Base-by-base conservation (phyloP, 2,888 invertebrate genomes). In the Cryptocheilus praepositus region DNA sequence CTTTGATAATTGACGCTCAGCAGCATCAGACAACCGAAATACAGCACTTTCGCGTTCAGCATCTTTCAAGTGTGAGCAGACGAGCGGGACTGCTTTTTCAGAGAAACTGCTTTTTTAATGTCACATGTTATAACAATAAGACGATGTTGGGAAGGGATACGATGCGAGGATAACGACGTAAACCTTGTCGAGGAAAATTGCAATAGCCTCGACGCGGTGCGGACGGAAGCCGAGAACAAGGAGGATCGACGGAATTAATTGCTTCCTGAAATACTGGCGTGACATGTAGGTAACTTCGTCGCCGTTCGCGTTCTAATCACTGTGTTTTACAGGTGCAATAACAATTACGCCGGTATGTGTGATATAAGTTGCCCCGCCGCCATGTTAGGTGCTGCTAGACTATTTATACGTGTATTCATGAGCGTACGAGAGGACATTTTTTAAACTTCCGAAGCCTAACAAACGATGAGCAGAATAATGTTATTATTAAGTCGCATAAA, bases 171-270 rank as follows among this genome's bases (percentile, higher is more conserved):
- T 25, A 58, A 58, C 58, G 68, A 36, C 1, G 36, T 11, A 11
- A 73, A 74, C 69, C 69, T 70, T 70, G 58, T 67, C 52, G 61
- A 63, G 71, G 83, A 68, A 77, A 83, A 83, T 83, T 80, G 58
- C 71, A 67, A 59, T 67, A 80, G 59, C 78, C 81, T 83, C 64
- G 36, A 36, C 8, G 36, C 8, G 36, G 53, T 52, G 55, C 44
- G 45, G 53, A 65, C 25, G 36, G 36, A 36, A 36, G 36, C 11
- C 36, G 36, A 36, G 36, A 11, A 25, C 25, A 25, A 25, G n/a
- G 59, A 57, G 57, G 44, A 54, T 59, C 44, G 60, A 43, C 46
- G 64, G 36, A 57, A 55, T 64, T 77, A 77, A 77, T 77, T 76
- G 46, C 68, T 70, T 77, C 67, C 74, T 74, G 51, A 70, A 69